Conservation (phyloP, 1,140 invertebrate species). For the Lithobius niger region DNA sequence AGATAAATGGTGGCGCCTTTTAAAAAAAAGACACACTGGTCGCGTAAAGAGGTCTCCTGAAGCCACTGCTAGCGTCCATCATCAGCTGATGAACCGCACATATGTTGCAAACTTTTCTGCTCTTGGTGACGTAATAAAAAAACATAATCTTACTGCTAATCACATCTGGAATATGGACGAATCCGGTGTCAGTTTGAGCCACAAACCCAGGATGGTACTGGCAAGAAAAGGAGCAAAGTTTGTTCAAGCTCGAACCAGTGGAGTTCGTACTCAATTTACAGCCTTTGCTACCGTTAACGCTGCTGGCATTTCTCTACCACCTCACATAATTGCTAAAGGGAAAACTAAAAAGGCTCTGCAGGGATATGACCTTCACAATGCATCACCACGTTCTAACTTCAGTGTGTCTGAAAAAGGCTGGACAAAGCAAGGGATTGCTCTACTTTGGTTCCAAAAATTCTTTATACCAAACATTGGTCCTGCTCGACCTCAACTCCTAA, state of each 20-base stretch:
- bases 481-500: constrained; percentile 10
- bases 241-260: neutral
- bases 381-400: constrained; percentile 5
- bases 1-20: too few relatives aligned
- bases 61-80: too few relatives aligned
- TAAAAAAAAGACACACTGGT: too few relatives aligned
- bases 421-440: constrained; percentile 8
- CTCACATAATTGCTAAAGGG: constrained; percentile 11
- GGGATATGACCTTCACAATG: neutral
- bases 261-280: constrained; percentile 40
- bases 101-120: too few relatives aligned
- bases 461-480: neutral
- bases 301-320: constrained; percentile 12
- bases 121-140: too few relatives aligned
- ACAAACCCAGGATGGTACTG: neutral
- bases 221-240: neutral
- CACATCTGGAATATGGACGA: neutral
- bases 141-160: too few relatives aligned
- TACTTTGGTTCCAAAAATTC: constrained; percentile 14
- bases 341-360: constrained; percentile 1
- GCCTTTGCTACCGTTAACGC: constrained; percentile 53
- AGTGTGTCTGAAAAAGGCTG: constrained; percentile 6
- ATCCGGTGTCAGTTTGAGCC: neutral
- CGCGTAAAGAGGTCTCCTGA: too few relatives aligned
- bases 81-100: too few relatives aligned